Evolutionary conservation across 2,113 vertebrate species (phyloP).

Genomic region (Capreolus pygargus): DNA sequence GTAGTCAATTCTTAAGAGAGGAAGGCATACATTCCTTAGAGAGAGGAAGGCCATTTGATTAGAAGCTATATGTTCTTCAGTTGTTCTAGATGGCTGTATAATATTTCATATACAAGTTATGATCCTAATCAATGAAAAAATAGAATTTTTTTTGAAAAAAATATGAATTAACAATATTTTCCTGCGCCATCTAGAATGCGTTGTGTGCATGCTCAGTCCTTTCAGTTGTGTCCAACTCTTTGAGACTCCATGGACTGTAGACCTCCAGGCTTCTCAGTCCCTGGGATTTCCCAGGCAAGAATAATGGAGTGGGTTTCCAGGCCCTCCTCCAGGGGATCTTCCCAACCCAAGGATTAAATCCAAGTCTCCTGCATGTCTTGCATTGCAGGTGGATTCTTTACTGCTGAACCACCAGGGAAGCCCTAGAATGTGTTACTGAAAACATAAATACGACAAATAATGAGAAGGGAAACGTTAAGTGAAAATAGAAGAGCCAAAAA

Average conservation of each 20-base stretch:
- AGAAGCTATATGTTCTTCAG: not conserved
- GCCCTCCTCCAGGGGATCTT: not conserved
- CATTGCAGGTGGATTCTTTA: not conserved
- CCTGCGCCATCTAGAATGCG: not conserved
- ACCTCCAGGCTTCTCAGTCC: not conserved
- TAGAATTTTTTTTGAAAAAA: not conserved
- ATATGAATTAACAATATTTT: not conserved
- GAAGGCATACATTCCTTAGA: not conserved
- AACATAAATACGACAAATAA: not conserved
- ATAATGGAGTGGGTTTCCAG: not conserved
- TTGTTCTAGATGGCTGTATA: not conserved
- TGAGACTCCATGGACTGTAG: not conserved
- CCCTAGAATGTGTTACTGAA: not conserved
- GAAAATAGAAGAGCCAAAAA: not conserved
- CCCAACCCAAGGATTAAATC: not conserved
- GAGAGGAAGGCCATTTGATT: not conserved
- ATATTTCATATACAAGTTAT: not conserved
- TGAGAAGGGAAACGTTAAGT: not conserved
- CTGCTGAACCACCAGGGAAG: not conserved
- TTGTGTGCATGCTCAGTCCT: not conserved
- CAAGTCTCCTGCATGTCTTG: not conserved
- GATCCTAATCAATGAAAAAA: not conserved
- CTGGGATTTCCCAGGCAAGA: not conserved
- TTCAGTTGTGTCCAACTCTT: not conserved
- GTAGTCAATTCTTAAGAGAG: not conserved